Evolutionary conservation across 2,888 invertebrate genomes (phyloP).

Genomic region (Drosophila nr. medialis): DNA sequence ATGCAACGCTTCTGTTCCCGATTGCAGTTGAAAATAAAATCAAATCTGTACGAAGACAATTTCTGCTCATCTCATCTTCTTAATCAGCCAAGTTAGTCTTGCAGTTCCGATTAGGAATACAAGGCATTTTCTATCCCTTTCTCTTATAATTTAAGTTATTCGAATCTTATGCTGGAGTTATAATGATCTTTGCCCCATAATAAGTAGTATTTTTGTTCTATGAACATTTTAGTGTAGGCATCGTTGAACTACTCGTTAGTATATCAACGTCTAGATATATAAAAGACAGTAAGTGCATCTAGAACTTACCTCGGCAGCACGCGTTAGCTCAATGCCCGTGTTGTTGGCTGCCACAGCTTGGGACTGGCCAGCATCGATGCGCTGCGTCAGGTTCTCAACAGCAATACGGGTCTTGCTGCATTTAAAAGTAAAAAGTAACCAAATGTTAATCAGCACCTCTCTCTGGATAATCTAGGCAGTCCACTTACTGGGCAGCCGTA

Average conservation of each 20-base stretch:
- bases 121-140: not conserved
- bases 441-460: not conserved
- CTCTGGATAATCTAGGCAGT: not conserved
- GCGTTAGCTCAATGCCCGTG: slow-evolving; percentile 91
- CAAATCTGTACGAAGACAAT: not conserved
- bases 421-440: slow-evolving; percentile 11
- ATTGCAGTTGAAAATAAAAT: not conserved
- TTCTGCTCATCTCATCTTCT: not conserved
- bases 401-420: slow-evolving; percentile 89
- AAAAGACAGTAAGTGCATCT: not conserved
- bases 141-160: not conserved
- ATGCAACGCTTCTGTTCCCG: not conserved
- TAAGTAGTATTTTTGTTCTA: not conserved
- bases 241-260: not conserved
- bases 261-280: not conserved
- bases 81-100: not conserved
- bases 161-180: not conserved
- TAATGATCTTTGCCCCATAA: not conserved
- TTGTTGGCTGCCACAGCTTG: slow-evolving; percentile 94
- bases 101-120: not conserved
- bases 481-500: slow-evolving; percentile 85
- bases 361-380: slow-evolving; percentile 87
- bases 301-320: slow-evolving; percentile 89
- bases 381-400: slow-evolving; percentile 88
- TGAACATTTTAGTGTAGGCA: not conserved